Conservation (phyloP, 2,797 vertebrate species). For the Enteromius viviparus region DNA sequence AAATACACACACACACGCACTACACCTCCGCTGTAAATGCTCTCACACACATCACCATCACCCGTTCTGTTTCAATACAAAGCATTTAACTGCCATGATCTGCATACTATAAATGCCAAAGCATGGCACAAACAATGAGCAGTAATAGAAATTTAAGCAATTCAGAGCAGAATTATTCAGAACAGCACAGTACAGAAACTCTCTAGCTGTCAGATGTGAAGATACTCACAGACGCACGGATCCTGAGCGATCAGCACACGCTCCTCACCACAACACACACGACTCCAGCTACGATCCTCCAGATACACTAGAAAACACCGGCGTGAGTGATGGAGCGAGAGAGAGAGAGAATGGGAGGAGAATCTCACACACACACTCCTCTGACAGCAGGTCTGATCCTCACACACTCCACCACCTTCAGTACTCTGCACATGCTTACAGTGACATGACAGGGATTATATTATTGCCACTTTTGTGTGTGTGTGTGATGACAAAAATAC, state of each 20-base stretch:
- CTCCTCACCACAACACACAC: slow-evolving; percentile 69
- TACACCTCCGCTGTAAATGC: neutral
- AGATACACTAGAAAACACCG: slow-evolving; percentile 31
- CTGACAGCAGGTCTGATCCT: slow-evolving; percentile 69
- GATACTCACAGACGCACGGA: slow-evolving; percentile 71
- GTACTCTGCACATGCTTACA: neutral
- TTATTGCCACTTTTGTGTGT: neutral
- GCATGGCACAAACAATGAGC: neutral
- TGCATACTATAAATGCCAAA: neutral
- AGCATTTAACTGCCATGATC: neutral
- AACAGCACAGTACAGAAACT: neutral
- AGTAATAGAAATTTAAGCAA: neutral
- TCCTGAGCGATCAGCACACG: neutral
- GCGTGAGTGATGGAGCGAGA: slow-evolving; percentile 44
- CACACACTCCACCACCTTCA: slow-evolving; percentile 27
- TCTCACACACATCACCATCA: neutral
- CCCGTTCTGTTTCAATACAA: neutral
- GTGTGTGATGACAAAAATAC: neutral
- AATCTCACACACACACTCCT: slow-evolving; percentile 60
- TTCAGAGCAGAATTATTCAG: neutral
- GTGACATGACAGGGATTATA: too few relatives aligned
- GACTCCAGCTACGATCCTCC: slow-evolving; percentile 64
- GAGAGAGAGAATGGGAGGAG: slow-evolving; percentile 47
- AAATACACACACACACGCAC: neutral
- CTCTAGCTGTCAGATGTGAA: slow-evolving; percentile 60